phyloP scores from a whole-genome alignment of 1,140 invertebrate genomes.

The Lethrus apterus region DNA sequence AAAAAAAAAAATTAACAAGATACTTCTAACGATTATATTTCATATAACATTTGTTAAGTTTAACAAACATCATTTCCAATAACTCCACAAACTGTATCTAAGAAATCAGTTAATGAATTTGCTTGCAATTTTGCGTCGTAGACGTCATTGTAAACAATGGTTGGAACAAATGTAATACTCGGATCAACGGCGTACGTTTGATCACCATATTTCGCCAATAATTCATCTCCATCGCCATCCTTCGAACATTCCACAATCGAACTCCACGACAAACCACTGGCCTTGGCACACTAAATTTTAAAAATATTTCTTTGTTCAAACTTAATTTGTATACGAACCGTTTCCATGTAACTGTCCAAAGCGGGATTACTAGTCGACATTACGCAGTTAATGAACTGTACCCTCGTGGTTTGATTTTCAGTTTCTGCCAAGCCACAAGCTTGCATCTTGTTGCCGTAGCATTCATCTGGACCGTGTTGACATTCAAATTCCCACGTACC shows the following conservation, averaged over 20 bases:
- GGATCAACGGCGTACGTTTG: conserved; percentile 46
- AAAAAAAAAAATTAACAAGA: neutral
- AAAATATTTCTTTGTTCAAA: conserved; percentile 17
- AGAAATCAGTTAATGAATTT: conserved; percentile 19
- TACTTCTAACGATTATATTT: neutral
- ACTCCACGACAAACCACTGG: conserved; percentile 25
- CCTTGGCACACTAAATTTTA: conserved; percentile 43
- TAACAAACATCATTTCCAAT: neutral
- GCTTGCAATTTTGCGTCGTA: conserved; percentile 20
- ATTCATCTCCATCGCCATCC: conserved; percentile 39
- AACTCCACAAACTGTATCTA: conserved; percentile 19
- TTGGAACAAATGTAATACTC: conserved; percentile 55
- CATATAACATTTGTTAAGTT: neutral
- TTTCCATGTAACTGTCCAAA: conserved; percentile 18
- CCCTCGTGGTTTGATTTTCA: conserved; percentile 37
- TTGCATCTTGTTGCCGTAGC: conserved; percentile 57
- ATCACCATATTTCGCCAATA: conserved; percentile 49
- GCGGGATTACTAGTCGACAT: conserved; percentile 43
- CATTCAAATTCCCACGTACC: conserved; percentile 52
- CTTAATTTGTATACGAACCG: conserved; percentile 20
- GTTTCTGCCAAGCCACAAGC: conserved; percentile 51
- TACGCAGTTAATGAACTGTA: conserved; percentile 48
- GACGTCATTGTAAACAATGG: conserved; percentile 49
- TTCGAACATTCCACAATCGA: conserved; percentile 39
- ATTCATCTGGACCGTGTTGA: conserved; percentile 65